A percentile compares a stretch with the other conserved stretches of the same genome.
These are phyloP conservation scores for Arctocebus calabarensis DNA, from an alignment of 2,797 vertebrate genomes.

Conservation along the genomic window DNA sequence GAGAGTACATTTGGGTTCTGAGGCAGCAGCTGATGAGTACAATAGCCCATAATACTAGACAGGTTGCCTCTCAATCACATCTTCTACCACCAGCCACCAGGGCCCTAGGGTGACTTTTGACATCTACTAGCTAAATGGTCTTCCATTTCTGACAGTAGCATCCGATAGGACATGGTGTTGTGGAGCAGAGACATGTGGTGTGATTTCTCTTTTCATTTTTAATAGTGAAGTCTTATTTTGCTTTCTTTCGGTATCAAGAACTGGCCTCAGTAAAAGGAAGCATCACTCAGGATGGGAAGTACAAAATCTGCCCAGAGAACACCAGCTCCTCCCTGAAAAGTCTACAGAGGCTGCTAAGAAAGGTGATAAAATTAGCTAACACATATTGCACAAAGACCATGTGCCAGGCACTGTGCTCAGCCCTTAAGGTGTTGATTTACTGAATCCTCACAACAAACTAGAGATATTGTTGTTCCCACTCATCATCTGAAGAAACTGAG, in stretches of 20 bases:
- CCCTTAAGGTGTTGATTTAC: background rate
- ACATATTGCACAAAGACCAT: background rate
- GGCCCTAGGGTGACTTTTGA: background rate
- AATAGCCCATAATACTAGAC: background rate
- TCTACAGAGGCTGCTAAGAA: background rate
- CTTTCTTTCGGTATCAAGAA: background rate
- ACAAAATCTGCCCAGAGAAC: background rate
- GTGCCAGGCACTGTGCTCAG: background rate
- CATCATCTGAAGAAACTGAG: slow-evolving; percentile 3
- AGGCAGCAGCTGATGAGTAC: background rate
- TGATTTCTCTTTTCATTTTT: slow-evolving; percentile 4
- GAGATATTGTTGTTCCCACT: background rate
- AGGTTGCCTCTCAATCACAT: background rate
- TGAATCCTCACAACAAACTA: background rate
- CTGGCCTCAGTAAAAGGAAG: background rate
- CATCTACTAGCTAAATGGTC: background rate
- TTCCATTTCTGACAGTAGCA: background rate
- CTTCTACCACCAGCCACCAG: background rate
- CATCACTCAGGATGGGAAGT: background rate
- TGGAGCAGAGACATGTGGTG: background rate
- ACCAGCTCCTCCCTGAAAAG: background rate
- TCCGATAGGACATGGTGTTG: background rate
- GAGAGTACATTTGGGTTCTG: background rate
- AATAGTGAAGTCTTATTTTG: slow-evolving; percentile 11
- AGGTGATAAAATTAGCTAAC: background rate